phyloP scores from a whole-genome alignment of 2,888 invertebrate species.

The Idaea dimidiata region DNA sequence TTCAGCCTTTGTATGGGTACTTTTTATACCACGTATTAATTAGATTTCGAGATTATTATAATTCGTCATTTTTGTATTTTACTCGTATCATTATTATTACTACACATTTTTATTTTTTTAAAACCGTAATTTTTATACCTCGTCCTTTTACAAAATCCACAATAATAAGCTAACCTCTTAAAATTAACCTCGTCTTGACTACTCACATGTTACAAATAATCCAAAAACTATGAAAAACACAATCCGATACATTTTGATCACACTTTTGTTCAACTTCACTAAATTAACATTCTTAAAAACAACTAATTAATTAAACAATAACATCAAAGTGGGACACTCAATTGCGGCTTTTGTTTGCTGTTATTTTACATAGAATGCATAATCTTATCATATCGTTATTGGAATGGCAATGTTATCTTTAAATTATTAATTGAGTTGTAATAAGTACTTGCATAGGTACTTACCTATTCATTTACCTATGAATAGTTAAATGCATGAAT shows the following conservation, averaged over 20 bases:
- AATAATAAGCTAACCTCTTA: too few species aligned
- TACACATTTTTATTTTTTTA: too few species aligned
- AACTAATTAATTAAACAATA: neutral
- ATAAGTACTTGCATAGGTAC: neutral
- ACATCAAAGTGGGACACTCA: neutral
- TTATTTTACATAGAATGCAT: conserved; percentile 32
- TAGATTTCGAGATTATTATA: too few species aligned
- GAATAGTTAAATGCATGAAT: conserved; percentile 8
- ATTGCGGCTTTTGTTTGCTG: conserved; percentile 7
- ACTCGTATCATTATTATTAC: too few species aligned
- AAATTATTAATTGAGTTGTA: neutral
- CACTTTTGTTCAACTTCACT: neutral
- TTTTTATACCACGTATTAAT: too few species aligned
- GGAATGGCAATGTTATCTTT: neutral
- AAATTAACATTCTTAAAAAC: conserved; percentile 5
- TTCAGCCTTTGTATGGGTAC: too few species aligned
- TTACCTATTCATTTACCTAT: neutral
- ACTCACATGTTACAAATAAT: conserved; percentile 20
- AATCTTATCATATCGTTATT: conserved; percentile 32
- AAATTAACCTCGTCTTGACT: neutral
- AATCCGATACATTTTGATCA: conserved; percentile 21
- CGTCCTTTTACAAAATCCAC: too few species aligned
- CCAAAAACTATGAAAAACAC: conserved; percentile 15
- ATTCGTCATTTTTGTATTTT: too few species aligned
- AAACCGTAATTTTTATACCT: too few species aligned